A percentile compares a stretch with the other conserved stretches of the same genome.
Conservation (phyloP, 2,797 vertebrate species). For the Allobates femoralis region DNA sequence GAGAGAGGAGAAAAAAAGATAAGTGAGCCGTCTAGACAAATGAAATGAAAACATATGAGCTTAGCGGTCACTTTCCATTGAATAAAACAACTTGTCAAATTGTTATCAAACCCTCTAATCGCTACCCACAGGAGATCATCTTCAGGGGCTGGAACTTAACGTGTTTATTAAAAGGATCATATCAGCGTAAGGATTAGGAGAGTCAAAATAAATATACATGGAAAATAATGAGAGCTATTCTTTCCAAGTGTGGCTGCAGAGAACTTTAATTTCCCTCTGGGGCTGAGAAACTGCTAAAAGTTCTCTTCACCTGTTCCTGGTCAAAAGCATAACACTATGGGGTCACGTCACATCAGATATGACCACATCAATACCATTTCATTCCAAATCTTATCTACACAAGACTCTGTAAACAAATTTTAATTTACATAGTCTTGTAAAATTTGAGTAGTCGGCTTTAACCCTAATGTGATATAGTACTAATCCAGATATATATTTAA, state of each 20-base stretch:
- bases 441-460: not conserved
- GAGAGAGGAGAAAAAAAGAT: slow-evolving; percentile 49
- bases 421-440: not conserved
- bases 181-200: slow-evolving; percentile 28
- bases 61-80: slow-evolving; percentile 57
- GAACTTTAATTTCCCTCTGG: slow-evolving; percentile 36
- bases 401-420: not conserved
- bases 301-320: slow-evolving; percentile 25
- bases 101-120: slow-evolving; percentile 56
- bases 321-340: not conserved
- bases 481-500: too few species aligned
- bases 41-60: slow-evolving; percentile 63
- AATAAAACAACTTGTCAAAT: slow-evolving; percentile 56
- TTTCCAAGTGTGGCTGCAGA: slow-evolving; percentile 32
- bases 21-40: slow-evolving; percentile 62
- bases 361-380: not conserved
- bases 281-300: slow-evolving; percentile 11
- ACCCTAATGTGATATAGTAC: not conserved
- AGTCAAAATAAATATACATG: slow-evolving; percentile 49
- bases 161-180: slow-evolving; percentile 38
- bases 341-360: not conserved
- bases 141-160: slow-evolving; percentile 21
- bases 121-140: slow-evolving; percentile 31
- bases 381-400: not conserved
- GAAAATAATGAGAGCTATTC: slow-evolving; percentile 31